phyloP scores from a whole-genome alignment of 2,113 vertebrate genomes.

The Cryptotis parvus region DNA sequence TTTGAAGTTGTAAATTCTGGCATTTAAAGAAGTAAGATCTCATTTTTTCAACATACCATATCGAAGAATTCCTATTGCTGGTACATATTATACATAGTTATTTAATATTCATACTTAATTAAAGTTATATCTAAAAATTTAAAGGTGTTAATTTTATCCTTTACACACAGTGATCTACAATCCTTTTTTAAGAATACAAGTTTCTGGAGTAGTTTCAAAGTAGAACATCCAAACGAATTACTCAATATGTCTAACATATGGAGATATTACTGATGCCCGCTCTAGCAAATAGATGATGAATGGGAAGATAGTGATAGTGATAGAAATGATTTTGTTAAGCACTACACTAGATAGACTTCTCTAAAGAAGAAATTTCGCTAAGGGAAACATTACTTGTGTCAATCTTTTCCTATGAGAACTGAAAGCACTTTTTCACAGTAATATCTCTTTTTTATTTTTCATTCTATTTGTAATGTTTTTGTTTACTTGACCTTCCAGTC shows the following conservation, averaged over 20 bases:
- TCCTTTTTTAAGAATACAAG: slow-evolving; percentile 34
- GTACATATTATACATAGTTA: not conserved
- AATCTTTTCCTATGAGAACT: too few relatives aligned
- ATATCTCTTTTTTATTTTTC: not conserved
- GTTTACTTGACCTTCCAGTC: not conserved
- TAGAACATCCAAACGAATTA: not conserved
- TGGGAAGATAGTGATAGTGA: not conserved
- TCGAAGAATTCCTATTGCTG: not conserved
- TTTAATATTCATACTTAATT: slow-evolving; percentile 9
- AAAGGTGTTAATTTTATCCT: not conserved
- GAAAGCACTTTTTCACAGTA: not conserved
- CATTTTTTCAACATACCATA: not conserved
- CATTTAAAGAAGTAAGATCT: not conserved
- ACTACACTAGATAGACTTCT: not conserved
- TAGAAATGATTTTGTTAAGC: not conserved
- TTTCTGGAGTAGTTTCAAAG: slow-evolving; percentile 13
- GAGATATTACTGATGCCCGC: too few relatives aligned
- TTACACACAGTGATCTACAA: slow-evolving; percentile 7
- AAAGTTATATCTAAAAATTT: slow-evolving; percentile 12
- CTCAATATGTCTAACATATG: slow-evolving; percentile 16
- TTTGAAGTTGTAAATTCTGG: slow-evolving; percentile 1
- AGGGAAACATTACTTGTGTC: too few relatives aligned
- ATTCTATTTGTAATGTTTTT: not conserved
- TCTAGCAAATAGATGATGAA: too few relatives aligned
- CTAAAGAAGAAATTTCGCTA: not conserved